phyloP scores from a whole-genome alignment of 2,113 vertebrate species.

The Charadrius vociferus region DNA sequence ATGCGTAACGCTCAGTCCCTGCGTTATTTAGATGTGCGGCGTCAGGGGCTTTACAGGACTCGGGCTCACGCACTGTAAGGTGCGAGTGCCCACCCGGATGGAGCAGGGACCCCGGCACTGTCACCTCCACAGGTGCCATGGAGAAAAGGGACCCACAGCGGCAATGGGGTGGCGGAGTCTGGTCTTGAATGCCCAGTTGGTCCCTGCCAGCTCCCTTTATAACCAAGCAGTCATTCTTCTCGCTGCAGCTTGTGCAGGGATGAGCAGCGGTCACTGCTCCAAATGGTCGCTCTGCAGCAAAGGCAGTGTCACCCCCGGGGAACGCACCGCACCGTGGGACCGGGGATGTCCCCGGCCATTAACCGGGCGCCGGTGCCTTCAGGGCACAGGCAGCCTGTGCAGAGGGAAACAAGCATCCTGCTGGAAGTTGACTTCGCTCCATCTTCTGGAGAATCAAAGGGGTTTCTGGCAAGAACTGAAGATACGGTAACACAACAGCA shows the following conservation, averaged over 20 bases:
- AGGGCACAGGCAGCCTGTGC: not conserved
- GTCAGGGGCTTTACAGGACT: not conserved
- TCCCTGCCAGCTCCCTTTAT: not conserved
- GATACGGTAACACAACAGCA: no score
- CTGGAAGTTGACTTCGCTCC: not conserved
- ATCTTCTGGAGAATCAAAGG: not conserved
- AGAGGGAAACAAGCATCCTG: not conserved
- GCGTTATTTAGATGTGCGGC: accelerated
- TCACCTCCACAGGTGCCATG: not conserved
- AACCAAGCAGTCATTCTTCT: not conserved
- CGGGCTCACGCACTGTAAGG: accelerated
- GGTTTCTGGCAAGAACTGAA: not conserved
- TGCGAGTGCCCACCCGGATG: accelerated
- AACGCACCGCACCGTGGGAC: accelerated
- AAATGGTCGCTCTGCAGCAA: no score
- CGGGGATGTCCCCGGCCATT: accelerated
- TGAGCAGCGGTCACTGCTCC: not conserved
- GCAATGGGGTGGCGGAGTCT: not conserved
- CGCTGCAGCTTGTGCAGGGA: not conserved
- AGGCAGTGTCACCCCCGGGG: not conserved
- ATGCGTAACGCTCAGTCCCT: not conserved
- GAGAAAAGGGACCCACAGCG: not conserved
- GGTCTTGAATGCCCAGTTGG: not conserved
- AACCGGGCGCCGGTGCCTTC: accelerated
- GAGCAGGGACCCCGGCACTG: not conserved